These are phyloP conservation scores for Catagonus wagneri DNA, from an alignment of 2,113 vertebrate genomes.

Conservation along the genomic window DNA sequence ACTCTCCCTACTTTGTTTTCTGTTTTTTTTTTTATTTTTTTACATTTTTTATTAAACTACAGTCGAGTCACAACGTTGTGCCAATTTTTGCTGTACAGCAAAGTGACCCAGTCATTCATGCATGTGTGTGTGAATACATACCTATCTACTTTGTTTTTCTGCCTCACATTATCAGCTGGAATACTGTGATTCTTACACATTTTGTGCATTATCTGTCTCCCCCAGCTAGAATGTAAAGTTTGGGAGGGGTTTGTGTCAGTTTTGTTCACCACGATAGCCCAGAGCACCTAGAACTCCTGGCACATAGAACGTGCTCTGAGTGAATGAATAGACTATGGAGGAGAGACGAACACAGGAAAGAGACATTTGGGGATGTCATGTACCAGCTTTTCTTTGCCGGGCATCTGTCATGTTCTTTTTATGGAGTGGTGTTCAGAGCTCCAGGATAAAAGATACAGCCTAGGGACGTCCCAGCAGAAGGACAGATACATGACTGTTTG, in stretches of 20 bases:
- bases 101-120: no score
- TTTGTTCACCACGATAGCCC: background rate
- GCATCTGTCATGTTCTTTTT: slow-evolving; percentile 44
- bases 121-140: no score
- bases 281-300: background rate
- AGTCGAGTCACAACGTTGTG: no score
- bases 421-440: slow-evolving; percentile 3
- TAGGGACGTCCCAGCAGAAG: background rate
- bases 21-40: no score
- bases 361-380: background rate
- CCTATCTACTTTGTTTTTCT: background rate
- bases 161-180: background rate
- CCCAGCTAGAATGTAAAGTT: slow-evolving; percentile 3
- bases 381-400: slow-evolving; percentile 7
- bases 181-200: background rate
- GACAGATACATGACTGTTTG: background rate
- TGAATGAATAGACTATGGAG: background rate
- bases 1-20: background rate
- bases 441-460: background rate
- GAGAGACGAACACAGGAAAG: background rate
- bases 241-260: background rate
- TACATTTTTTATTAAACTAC: no score
- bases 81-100: no score
- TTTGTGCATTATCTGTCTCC: background rate
- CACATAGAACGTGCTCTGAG: background rate